Conservation (phyloP, 2,113 vertebrate species). For the Sterrhoptilus dennistouni region DNA sequence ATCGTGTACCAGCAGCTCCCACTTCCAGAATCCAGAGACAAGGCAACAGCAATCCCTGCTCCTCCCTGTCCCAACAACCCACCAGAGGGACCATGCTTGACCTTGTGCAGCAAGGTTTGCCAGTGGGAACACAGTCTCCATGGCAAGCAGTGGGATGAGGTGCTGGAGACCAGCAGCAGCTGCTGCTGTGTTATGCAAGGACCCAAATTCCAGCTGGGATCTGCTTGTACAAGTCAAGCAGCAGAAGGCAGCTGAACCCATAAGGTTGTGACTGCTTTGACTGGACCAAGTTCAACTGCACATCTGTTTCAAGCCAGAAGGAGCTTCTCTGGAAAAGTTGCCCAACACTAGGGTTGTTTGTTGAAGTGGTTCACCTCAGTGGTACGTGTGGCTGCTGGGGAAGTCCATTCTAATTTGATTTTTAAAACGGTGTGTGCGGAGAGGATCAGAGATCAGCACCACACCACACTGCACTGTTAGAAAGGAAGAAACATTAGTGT, state of each 20-base stretch:
- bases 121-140: neutral
- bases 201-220: neutral
- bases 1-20: neutral
- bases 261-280: neutral
- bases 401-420: neutral
- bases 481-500: neutral
- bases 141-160: neutral
- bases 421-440: neutral
- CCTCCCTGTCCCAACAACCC: neutral
- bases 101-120: neutral
- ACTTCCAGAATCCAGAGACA: neutral
- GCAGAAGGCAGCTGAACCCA: neutral
- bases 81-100: neutral
- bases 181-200: neutral
- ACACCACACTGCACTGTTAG: neutral
- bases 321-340: neutral
- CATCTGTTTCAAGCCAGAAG: neutral
- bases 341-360: neutral
- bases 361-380: neutral
- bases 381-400: neutral
- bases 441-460: neutral
- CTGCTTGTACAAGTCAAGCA: neutral
- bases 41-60: neutral
- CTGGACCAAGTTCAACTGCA: neutral
- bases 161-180: neutral